Conservation (phyloP, 2,888 invertebrate genomes). For the Drosophila antonietae region DNA sequence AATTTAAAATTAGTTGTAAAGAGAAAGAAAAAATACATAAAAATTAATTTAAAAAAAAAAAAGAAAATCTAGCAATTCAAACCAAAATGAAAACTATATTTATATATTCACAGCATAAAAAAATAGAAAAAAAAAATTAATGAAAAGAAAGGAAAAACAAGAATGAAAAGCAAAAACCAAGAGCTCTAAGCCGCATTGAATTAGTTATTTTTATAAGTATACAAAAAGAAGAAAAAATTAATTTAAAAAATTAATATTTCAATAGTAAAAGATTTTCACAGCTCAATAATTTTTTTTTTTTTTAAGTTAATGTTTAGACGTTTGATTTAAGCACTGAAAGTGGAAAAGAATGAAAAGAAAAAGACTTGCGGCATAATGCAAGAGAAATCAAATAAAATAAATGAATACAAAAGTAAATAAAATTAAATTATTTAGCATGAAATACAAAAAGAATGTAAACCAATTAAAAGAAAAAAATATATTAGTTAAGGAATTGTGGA, state of each 20-base stretch:
- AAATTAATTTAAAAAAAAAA: slow-evolving; percentile 59
- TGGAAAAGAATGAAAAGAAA: slow-evolving; percentile 50
- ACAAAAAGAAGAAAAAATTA: slow-evolving; percentile 50
- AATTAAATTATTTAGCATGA: slow-evolving; percentile 42
- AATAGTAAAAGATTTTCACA: slow-evolving; percentile 49
- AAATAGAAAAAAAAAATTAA: too few relatives aligned
- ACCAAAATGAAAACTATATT: slow-evolving; percentile 59
- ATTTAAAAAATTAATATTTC: slow-evolving; percentile 64
- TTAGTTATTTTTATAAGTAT: slow-evolving; percentile 77
- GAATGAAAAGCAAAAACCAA: slow-evolving; percentile 60
- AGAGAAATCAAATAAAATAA: slow-evolving; percentile 29
- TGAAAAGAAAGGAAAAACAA: slow-evolving; percentile 5
- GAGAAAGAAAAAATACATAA: slow-evolving; percentile 69
- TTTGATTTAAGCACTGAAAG: slow-evolving; percentile 62
- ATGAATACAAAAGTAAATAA: slow-evolving; percentile 28
- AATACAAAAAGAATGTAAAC: slow-evolving; percentile 44
- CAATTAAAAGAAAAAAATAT: slow-evolving; percentile 5
- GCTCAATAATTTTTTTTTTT: slow-evolving; percentile 29
- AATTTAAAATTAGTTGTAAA: slow-evolving; percentile 66
- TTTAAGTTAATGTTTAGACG: slow-evolving; percentile 44
- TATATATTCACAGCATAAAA: slow-evolving; percentile 46
- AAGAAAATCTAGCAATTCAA: slow-evolving; percentile 57
- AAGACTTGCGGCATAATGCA: slow-evolving; percentile 45
- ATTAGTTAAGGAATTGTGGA: slow-evolving; percentile 58
- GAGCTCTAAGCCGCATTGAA: slow-evolving; percentile 80